Conservation (phyloP, 2,888 invertebrate genomes). For the Ecdyonurus torrentis region DNA sequence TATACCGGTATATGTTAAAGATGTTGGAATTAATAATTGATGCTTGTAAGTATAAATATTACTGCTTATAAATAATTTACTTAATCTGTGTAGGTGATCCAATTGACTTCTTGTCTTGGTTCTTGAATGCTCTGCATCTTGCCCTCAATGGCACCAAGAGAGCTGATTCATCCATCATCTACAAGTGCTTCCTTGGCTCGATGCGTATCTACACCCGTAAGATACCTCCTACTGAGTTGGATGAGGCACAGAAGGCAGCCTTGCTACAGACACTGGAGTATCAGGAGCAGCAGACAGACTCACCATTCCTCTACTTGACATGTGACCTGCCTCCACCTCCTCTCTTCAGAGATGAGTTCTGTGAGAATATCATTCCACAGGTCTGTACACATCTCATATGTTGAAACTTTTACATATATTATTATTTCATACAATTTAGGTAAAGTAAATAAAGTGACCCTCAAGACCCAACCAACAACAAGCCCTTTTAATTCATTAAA, state of each 20-base stretch:
- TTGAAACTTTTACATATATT: too few species aligned
- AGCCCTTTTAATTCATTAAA: too few species aligned
- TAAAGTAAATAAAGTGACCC: too few species aligned
- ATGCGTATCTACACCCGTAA: slow-evolving; percentile 84
- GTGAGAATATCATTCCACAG: slow-evolving; percentile 98
- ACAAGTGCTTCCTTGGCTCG: slow-evolving; percentile 83
- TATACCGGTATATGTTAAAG: too few species aligned
- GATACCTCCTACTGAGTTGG: slow-evolving; percentile 81
- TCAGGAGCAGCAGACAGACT: slow-evolving; percentile 70
- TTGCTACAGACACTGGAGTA: slow-evolving; percentile 70
- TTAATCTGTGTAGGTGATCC: slow-evolving; percentile 60
- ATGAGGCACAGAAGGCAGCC: slow-evolving; percentile 70
- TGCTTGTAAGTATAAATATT: too few species aligned
- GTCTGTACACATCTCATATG: too few species aligned
- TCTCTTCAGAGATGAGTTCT: slow-evolving; percentile 89
- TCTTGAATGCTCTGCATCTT: slow-evolving; percentile 86
- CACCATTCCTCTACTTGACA: slow-evolving; percentile 90
- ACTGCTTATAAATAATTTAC: too few species aligned
- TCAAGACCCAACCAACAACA: too few species aligned
- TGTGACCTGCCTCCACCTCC: slow-evolving; percentile 97
- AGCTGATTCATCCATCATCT: slow-evolving; percentile 76
- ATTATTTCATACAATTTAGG: too few species aligned
- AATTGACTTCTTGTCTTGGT: slow-evolving; percentile 95
- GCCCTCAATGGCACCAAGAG: slow-evolving; percentile 88
- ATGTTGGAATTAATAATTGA: too few species aligned